Conservation (phyloP, 2,113 vertebrate species). For the Chinchilla lanigera region DNA sequence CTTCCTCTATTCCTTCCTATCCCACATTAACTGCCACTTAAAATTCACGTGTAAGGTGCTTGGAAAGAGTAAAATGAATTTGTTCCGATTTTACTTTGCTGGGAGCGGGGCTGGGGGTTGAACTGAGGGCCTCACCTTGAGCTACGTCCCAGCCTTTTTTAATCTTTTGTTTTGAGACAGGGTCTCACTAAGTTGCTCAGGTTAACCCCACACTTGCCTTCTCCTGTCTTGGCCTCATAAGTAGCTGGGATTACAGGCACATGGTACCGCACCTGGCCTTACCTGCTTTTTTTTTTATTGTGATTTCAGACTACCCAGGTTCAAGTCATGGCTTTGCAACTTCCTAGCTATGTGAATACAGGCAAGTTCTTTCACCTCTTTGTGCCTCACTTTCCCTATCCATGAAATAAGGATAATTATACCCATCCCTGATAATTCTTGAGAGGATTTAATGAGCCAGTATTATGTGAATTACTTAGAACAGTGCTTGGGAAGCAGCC, state of each 20-base stretch:
- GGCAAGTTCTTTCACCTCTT: background rate
- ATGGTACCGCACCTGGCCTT: background rate
- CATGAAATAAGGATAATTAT: background rate
- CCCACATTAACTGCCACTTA: background rate
- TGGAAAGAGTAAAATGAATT: background rate
- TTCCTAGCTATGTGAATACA: background rate
- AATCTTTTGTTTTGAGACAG: background rate
- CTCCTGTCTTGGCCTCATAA: background rate
- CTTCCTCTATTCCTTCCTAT: background rate
- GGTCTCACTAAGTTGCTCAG: background rate
- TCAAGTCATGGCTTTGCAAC: background rate
- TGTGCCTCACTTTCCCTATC: background rate
- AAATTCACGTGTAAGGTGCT: background rate
- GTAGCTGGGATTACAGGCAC: background rate
- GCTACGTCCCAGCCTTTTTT: background rate
- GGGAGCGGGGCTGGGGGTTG: background rate
- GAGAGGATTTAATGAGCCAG: background rate
- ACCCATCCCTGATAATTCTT: background rate
- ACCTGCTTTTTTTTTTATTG: background rate
- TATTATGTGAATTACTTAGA: background rate
- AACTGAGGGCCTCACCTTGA: background rate
- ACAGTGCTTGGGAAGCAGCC: background rate
- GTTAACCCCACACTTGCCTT: background rate
- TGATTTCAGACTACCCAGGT: background rate
- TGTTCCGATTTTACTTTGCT: background rate